Conservation (phyloP, 30 jellyfish, hydroid and myxozoan genomes). For the Pseudorhiza aurosa region DNA sequence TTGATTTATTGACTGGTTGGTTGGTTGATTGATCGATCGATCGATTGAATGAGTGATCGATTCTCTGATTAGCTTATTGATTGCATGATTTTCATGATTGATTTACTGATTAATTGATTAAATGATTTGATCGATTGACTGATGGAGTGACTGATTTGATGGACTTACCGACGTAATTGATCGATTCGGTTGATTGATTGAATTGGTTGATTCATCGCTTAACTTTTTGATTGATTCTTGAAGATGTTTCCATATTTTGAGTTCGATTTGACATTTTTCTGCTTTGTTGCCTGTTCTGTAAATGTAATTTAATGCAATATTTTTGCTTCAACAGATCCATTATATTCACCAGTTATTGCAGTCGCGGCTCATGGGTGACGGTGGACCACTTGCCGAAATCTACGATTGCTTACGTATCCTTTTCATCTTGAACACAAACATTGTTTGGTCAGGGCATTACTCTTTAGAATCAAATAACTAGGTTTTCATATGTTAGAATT, state of each 20-base stretch:
- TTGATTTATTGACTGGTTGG: too few relatives aligned
- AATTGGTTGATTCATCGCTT: too few relatives aligned
- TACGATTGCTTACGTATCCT: constrained; percentile 95
- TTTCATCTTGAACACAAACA: background rate
- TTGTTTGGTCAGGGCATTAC: too few relatives aligned
- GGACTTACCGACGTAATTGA: background rate
- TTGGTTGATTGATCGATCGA: too few relatives aligned
- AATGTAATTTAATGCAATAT: background rate
- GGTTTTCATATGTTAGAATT: too few relatives aligned
- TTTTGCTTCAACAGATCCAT: constrained; percentile 56
- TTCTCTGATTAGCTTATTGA: too few relatives aligned
- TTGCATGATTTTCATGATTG: too few relatives aligned
- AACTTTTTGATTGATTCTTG: too few relatives aligned
- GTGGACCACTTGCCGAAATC: constrained; percentile 84
- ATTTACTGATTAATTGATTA: too few relatives aligned
- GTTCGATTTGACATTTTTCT: background rate
- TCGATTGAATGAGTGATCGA: too few relatives aligned
- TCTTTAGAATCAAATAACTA: too few relatives aligned
- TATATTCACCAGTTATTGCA: constrained; percentile 94
- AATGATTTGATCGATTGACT: background rate
- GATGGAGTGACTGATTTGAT: background rate
- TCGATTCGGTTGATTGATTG: too few relatives aligned
- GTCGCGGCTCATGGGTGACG: constrained; percentile 88
- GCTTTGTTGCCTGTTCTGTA: background rate
- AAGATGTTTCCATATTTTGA: background rate